These are phyloP conservation scores for Drosophila arawakana DNA, from an alignment of 1,140 invertebrate genomes.

Conservation along the genomic window DNA sequence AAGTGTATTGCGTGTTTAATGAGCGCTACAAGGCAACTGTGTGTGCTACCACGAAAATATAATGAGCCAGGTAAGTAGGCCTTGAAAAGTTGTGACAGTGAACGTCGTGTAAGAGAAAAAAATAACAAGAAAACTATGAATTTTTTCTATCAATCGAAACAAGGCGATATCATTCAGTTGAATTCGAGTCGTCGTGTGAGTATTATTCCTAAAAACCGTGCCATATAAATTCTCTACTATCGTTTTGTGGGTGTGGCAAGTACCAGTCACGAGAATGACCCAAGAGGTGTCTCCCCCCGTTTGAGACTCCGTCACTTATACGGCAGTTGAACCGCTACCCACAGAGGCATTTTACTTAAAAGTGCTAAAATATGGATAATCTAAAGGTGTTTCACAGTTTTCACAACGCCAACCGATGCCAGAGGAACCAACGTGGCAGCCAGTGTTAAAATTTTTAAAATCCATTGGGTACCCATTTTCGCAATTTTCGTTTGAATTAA, in stretches of 20 bases:
- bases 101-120: slow-evolving; percentile 66
- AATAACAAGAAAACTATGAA: slow-evolving; percentile 70
- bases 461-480: slow-evolving; percentile 89
- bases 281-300: slow-evolving; percentile 59
- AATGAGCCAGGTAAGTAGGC: slow-evolving; percentile 84
- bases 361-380: slow-evolving; percentile 38
- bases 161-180: slow-evolving; percentile 63
- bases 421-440: slow-evolving; percentile 54
- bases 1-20: slow-evolving; percentile 79
- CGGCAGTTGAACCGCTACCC: slow-evolving; percentile 18
- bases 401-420: slow-evolving; percentile 46
- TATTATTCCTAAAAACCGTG: slow-evolving; percentile 60
- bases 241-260: slow-evolving; percentile 73
- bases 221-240: slow-evolving; percentile 34
- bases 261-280: slow-evolving; percentile 37
- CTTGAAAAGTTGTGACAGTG: slow-evolving; percentile 80
- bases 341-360: slow-evolving; percentile 48
- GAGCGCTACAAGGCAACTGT: slow-evolving; percentile 75
- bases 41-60: slow-evolving; percentile 80
- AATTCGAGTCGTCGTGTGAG: slow-evolving; percentile 67
- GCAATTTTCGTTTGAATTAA: slow-evolving; percentile 88
- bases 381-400: slow-evolving; percentile 76
- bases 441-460: slow-evolving; percentile 85
- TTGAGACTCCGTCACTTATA: slow-evolving; percentile 60
- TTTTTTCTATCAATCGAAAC: slow-evolving; percentile 64